phyloP scores from a whole-genome alignment of 2,113 vertebrate genomes.

The Rattus norvegicus region GRCr8 NC_086032.1:40071001-40071500 shows the following conservation, averaged over 20 bases:
- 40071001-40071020: neutral
- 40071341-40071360: neutral
- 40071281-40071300: neutral
- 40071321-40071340: neutral
- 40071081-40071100: neutral
- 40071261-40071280: neutral
- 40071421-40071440: neutral
- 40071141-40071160: neutral
- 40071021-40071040: neutral
- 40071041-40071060: neutral
- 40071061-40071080: neutral
- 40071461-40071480: neutral
- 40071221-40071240: neutral
- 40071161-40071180: neutral
- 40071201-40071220: neutral
- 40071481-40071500: neutral
- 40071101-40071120: neutral
- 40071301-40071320: conserved; percentile 17
- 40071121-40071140: neutral
- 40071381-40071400: neutral
- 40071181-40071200: neutral
- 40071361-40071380: neutral
- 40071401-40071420: neutral
- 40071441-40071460: neutral
- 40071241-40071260: neutral